Conservation (phyloP, 2,888 invertebrate species). For the Serripes groenlandicus region DNA sequence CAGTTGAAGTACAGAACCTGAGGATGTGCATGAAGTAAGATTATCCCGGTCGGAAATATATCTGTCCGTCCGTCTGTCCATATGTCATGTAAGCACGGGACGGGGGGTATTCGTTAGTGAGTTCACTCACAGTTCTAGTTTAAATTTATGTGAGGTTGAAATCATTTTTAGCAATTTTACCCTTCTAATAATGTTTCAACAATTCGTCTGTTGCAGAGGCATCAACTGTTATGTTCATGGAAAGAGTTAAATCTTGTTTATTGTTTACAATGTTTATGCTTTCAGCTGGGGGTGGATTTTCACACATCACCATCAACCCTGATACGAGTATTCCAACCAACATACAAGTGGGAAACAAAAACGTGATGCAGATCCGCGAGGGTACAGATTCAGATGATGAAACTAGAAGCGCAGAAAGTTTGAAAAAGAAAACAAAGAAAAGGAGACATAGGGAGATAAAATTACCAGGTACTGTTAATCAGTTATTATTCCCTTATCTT, state of each 20-base stretch:
- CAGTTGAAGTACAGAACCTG: too few relatives aligned
- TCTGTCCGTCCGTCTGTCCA: too few relatives aligned
- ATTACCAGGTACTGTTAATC: constrained; percentile 10
- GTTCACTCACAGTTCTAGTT: too few relatives aligned
- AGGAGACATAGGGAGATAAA: constrained; percentile 12
- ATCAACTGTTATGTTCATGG: neutral
- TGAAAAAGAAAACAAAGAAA: constrained; percentile 38
- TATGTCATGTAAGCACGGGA: too few relatives aligned
- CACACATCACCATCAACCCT: constrained; percentile 48
- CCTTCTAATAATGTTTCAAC: too few relatives aligned
- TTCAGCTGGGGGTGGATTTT: constrained; percentile 62
- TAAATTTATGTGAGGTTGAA: too few relatives aligned
- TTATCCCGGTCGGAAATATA: too few relatives aligned
- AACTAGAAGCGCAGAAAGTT: neutral
- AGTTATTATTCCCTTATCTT: too few relatives aligned
- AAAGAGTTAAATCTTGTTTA: too few relatives aligned
- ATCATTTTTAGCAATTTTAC: too few relatives aligned
- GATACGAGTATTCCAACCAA: constrained; percentile 42
- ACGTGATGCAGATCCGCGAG: constrained; percentile 61
- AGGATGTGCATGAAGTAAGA: too few relatives aligned
- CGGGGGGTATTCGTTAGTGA: too few relatives aligned
- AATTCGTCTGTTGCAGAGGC: neutral
- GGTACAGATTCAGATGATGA: constrained; percentile 18
- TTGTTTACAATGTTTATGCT: neutral
- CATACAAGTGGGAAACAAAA: constrained; percentile 67